phyloP scores from a whole-genome alignment of 2,113 vertebrate genomes.

The Callopanchax toddi region DNA sequence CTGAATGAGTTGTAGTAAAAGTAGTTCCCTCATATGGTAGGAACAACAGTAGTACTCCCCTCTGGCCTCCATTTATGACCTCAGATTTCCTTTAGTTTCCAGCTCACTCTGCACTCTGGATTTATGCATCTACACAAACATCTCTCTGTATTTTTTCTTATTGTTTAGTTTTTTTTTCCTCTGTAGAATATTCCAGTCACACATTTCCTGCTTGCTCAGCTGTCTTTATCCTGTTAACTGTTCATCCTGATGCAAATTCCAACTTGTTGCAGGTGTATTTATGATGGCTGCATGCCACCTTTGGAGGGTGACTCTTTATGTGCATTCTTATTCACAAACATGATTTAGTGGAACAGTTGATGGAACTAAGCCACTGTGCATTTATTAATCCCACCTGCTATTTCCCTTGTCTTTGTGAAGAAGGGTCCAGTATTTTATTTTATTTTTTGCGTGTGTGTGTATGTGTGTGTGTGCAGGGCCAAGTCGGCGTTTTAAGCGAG shows the following conservation, averaged over 20 bases:
- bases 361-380: neutral
- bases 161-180: neutral
- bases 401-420: neutral
- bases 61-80: conserved; percentile 18
- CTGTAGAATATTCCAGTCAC: neutral
- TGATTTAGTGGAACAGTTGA: neutral
- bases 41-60: conserved; percentile 19
- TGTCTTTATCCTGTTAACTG: neutral
- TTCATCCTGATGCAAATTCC: neutral
- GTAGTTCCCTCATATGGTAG: conserved; percentile 4
- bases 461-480: conserved; percentile 83
- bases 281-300: neutral
- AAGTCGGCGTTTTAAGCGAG: conserved; percentile 97
- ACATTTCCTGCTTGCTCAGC: neutral
- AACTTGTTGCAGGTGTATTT: conserved; percentile 9
- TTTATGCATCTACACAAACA: neutral
- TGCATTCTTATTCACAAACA: neutral
- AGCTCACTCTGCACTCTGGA: neutral
- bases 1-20: conserved; percentile 21
- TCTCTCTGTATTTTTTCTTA: neutral
- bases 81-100: conserved; percentile 4
- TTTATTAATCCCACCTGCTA: conserved; percentile 6
- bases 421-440: neutral
- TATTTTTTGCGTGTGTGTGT: neutral
- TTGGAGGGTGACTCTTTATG: neutral